Conservation (phyloP, 2,888 invertebrate genomes). For the Pocota personata region DNA sequence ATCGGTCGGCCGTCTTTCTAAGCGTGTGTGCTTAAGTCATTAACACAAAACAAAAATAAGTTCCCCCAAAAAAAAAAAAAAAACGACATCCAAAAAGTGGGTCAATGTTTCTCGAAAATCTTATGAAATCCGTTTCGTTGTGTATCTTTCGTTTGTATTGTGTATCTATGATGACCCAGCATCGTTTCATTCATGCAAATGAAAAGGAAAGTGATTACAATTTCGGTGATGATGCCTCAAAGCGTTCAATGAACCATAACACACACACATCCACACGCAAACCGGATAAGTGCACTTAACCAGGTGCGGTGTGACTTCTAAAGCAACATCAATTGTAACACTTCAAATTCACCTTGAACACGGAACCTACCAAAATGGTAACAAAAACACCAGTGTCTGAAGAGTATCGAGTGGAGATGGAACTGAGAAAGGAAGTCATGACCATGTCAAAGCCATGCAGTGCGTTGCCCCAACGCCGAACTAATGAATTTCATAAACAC, state of each 20-base stretch:
- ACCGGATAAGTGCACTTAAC: conserved; percentile 28
- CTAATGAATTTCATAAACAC: conserved; percentile 56
- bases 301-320: conserved; percentile 33
- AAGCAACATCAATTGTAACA: conserved; percentile 27
- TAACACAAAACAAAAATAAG: conserved; percentile 39
- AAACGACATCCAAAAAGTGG: conserved; percentile 45
- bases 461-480: conserved; percentile 63
- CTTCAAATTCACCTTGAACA: conserved; percentile 66
- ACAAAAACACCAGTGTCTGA: conserved; percentile 17
- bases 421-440: conserved; percentile 60
- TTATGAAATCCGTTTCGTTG: conserved; percentile 54
- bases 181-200: conserved; percentile 46
- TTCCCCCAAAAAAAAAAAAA: conserved; percentile 21
- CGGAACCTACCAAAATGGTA: conserved; percentile 24
- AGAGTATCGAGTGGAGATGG: background rate
- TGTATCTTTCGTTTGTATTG: conserved; percentile 4
- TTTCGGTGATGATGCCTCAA: conserved; percentile 26
- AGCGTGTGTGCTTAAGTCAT: conserved; percentile 43
- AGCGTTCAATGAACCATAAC: conserved; percentile 69
- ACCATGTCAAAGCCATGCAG: conserved; percentile 66
- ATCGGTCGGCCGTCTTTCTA: conserved; percentile 21
- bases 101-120: conserved; percentile 71
- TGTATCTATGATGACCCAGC: conserved; percentile 28
- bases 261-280: background rate
- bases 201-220: conserved; percentile 41